Evolutionary conservation across 2,797 vertebrate species (phyloP).

Genomic region (Rhynchonycteris naso): DNA sequence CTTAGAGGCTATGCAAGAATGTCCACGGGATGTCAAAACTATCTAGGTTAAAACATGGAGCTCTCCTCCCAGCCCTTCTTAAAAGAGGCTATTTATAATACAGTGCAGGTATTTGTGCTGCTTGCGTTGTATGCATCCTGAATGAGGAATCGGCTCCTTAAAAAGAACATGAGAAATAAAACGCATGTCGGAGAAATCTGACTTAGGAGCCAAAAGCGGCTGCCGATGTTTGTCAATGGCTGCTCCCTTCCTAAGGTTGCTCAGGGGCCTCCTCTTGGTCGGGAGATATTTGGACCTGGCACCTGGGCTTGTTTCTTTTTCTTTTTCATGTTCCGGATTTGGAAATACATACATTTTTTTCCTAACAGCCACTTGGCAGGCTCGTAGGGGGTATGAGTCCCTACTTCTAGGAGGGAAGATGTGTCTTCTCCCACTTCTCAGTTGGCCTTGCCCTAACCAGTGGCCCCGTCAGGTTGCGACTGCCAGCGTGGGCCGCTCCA

Average conservation of each 20-base stretch:
- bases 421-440: neutral
- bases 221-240: neutral
- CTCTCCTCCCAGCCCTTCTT: neutral
- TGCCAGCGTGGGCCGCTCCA: neutral
- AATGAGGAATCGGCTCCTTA: constrained; percentile 39
- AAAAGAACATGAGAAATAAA: constrained; percentile 52
- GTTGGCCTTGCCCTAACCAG: neutral
- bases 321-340: neutral
- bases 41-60: constrained; percentile 30
- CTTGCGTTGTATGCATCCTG: constrained; percentile 4
- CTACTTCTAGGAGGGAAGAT: neutral
- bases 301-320: neutral
- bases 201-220: neutral
- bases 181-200: neutral
- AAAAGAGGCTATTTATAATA: constrained; percentile 48
- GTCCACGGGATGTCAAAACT: neutral
- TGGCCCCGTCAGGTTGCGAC: neutral
- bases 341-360: neutral
- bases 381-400: neutral
- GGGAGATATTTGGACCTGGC: neutral
- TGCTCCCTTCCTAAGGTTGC: neutral
- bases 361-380: neutral
- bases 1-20: neutral
- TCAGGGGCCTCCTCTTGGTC: neutral
- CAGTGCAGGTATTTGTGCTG: neutral